Evolutionary conservation across 92 coral and sea anemone genomes (phyloP), one percentile per base, ranked within the genome.

Genomic region (Siderastrea radians): DNA sequence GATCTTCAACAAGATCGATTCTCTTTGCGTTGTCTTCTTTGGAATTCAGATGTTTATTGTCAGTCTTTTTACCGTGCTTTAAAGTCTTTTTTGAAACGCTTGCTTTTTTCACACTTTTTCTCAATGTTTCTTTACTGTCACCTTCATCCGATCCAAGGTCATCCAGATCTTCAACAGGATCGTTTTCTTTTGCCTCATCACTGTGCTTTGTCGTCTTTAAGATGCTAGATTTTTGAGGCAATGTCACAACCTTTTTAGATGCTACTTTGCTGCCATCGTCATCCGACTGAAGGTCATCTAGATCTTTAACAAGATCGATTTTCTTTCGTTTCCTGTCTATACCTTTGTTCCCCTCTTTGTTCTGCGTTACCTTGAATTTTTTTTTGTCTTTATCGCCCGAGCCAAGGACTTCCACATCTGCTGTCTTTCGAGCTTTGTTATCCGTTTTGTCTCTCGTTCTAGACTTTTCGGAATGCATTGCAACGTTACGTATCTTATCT

Each of bases 211-310:
- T 5, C 49, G 78, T 11, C 15, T 54, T 43, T 6, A 1, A 5
- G 49, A 49, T 1, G 16, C 38, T 51, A 74, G 78, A 7, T 11
- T 74, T 53, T 19, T 26, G 62, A 7, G 49, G 19, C 46, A 74
- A 74, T 4, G 19, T 26, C 48, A 52, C 49, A 51, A 19, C 9
- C 48, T 3, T 74, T 3, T 46, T 46, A 16, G 59, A 61, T 59
- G 69, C 60, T 15, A 8, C 49, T 43, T 71, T 49, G 49, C 60
- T 70, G 16, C 55, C 53, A 4, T 82, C 88, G 11, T 76, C 79
- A 54, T 80, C 90, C 49, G 87, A 71, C 6, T 87, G 90, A 6
- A 84, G 63, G 5, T 89, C 88, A 72, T 89, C 82, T 63, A 82
- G 51, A 68, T 89, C 90, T 17, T 89, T 77, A 43, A 62, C 50